Evolutionary conservation across 2,113 vertebrate genomes (phyloP).

Genomic region (Chaenogobius annularis): DNA sequence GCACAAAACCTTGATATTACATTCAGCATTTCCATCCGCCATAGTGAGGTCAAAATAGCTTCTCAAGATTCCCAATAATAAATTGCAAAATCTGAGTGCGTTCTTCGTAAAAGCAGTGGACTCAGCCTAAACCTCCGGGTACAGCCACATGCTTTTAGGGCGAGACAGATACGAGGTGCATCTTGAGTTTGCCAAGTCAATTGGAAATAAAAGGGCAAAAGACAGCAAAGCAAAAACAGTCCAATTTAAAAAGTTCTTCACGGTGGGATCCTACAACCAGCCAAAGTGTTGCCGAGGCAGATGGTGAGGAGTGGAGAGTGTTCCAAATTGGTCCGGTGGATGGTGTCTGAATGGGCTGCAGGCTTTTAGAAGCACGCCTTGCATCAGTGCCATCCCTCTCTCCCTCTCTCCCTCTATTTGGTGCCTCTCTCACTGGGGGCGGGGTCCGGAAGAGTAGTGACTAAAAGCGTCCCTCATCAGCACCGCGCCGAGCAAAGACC

Average conservation of each 20-base stretch:
- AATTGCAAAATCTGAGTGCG: constrained; percentile 1
- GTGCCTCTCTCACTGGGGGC: constrained; percentile 56
- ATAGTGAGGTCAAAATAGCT: constrained; percentile 67
- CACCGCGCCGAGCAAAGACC: constrained; percentile 62
- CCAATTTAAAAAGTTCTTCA: constrained; percentile 12
- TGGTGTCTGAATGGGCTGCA: constrained; percentile 54
- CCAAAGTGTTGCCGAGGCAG: constrained; percentile 25
- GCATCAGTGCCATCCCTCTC: constrained; percentile 46
- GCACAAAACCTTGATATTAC: constrained; percentile 94
- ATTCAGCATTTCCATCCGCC: constrained; percentile 86
- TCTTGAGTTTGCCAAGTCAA: constrained; percentile 57
- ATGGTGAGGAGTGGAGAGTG: constrained; percentile 26
- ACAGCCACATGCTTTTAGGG: constrained; percentile 36
- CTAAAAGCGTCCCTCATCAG: constrained; percentile 71
- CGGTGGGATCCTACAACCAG: constrained; percentile 12
- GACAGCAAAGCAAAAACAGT: constrained; percentile 10
- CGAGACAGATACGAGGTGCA: constrained; percentile 39
- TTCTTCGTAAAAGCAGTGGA: constrained; percentile 23
- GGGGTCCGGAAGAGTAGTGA: constrained; percentile 48
- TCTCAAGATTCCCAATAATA: constrained; percentile 18
- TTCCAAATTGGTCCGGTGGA: constrained; percentile 55
- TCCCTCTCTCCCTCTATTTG: neutral
- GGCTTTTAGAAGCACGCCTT: constrained; percentile 49
- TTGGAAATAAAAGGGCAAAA: constrained; percentile 23
- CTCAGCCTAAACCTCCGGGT: constrained; percentile 32